Conservation (phyloP, 2,113 vertebrate species). For the Caretta caretta region DNA sequence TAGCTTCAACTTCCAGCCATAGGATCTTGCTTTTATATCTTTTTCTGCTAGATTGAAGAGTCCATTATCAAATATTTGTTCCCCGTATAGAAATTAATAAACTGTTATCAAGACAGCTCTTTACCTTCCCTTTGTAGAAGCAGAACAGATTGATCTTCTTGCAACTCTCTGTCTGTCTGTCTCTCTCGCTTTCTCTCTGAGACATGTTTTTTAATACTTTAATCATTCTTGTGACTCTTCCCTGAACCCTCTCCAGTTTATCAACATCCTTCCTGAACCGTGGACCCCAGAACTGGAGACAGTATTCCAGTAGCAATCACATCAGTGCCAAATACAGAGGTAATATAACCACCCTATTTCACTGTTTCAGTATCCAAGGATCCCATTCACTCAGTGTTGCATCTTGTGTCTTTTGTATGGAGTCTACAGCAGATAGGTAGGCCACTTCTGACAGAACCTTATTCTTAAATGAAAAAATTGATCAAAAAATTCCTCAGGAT, state of each 20-base stretch:
- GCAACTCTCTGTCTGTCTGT: neutral
- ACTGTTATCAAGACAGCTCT: neutral
- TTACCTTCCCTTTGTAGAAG: neutral
- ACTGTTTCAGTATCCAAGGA: neutral
- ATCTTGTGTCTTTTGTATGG: neutral
- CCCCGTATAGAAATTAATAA: neutral
- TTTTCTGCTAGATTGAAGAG: neutral
- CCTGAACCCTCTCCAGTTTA: neutral
- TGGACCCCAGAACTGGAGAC: neutral
- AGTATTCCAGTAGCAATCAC: neutral
- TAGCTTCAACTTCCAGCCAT: neutral
- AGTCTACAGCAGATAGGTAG: neutral
- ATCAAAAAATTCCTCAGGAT: constrained; percentile 2
- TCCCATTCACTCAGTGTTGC: neutral
- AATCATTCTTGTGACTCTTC: neutral
- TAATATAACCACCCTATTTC: neutral
- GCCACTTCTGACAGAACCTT: neutral
- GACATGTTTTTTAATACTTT: neutral
- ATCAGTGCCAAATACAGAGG: neutral
- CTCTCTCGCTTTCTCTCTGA: neutral
- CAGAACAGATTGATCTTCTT: neutral
- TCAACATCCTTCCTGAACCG: neutral
- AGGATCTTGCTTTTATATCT: neutral
- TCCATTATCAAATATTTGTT: neutral
- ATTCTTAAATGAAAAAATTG: constrained; percentile 7